These are phyloP conservation scores for Metalampra italica DNA, from an alignment of 2,888 invertebrate species.

Conservation along the genomic window DNA sequence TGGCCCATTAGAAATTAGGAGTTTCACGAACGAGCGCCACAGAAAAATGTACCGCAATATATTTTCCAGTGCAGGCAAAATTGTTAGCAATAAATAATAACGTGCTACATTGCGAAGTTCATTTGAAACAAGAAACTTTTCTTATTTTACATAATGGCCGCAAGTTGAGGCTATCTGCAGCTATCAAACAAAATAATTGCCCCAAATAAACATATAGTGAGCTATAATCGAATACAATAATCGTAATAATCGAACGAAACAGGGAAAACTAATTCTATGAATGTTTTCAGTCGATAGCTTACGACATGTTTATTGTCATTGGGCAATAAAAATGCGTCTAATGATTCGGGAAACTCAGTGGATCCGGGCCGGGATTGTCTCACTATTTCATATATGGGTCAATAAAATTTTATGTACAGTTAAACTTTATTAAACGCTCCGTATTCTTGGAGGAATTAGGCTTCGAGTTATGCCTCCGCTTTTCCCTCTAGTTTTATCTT, in stretches of 20 bases:
- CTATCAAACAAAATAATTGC: conserved; percentile 25
- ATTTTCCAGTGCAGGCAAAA: conserved; percentile 67
- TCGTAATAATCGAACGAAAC: conserved; percentile 59
- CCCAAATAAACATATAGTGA: conserved; percentile 41
- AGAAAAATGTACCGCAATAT: conserved; percentile 71
- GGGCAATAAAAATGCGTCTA: conserved; percentile 73
- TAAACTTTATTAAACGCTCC: conserved; percentile 70
- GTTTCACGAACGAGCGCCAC: conserved; percentile 47
- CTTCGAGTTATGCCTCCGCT: background rate
- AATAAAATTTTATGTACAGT: conserved; percentile 77
- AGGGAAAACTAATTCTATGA: conserved; percentile 64
- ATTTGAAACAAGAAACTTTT: conserved; percentile 4
- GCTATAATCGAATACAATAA: conserved; percentile 59
- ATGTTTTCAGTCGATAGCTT: conserved; percentile 75
- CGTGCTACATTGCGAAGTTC: conserved; percentile 15
- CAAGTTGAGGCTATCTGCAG: background rate
- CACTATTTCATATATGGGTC: conserved; percentile 76
- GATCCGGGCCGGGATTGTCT: conserved; percentile 61
- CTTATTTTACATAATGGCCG: background rate
- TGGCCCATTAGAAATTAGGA: conserved; percentile 79
- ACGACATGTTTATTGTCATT: conserved; percentile 76
- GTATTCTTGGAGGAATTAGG: conserved; percentile 26
- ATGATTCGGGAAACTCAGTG: conserved; percentile 68
- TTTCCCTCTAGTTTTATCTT: background rate
- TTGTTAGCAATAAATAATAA: conserved; percentile 71